Conservation (phyloP, 2,888 invertebrate genomes). For the Caenorhabditis sp. region DNA sequence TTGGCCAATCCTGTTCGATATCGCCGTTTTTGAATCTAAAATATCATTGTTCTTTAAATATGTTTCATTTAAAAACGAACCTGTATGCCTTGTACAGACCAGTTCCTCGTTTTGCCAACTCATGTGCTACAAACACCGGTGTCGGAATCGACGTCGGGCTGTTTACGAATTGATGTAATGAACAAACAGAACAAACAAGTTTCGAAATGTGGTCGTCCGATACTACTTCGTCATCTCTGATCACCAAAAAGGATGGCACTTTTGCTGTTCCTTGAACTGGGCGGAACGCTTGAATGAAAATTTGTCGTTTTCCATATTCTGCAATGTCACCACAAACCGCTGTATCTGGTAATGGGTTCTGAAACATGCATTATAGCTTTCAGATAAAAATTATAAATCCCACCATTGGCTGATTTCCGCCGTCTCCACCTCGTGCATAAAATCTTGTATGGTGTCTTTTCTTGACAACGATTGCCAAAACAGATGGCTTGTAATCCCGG, state of each 20-base stretch:
- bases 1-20: constrained; percentile 12
- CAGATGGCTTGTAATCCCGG: constrained; percentile 25
- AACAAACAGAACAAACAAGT: constrained; percentile 36
- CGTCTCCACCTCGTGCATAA: constrained; percentile 24
- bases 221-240: constrained; percentile 38
- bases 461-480: constrained; percentile 34
- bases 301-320: constrained; percentile 41
- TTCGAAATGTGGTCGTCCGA: constrained; percentile 25
- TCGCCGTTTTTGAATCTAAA: constrained; percentile 32
- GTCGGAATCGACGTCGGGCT: constrained; percentile 59
- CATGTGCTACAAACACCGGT: constrained; percentile 58
- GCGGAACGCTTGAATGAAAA: constrained; percentile 45
- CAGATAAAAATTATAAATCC: background rate
- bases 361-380: background rate
- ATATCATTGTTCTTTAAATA: background rate
- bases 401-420: constrained; percentile 26
- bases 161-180: constrained; percentile 52
- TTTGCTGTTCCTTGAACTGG: constrained; percentile 43
- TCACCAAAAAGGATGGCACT: constrained; percentile 29
- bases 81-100: constrained; percentile 30
- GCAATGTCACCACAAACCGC: constrained; percentile 36
- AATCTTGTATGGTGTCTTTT: constrained; percentile 41
- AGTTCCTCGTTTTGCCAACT: constrained; percentile 58
- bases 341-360: constrained; percentile 41
- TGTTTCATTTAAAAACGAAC: constrained; percentile 4